Evolutionary conservation across 92 coral and sea anemone species (phyloP), one percentile per base, ranked within the genome.

Genomic region (Metridium senile): DNA sequence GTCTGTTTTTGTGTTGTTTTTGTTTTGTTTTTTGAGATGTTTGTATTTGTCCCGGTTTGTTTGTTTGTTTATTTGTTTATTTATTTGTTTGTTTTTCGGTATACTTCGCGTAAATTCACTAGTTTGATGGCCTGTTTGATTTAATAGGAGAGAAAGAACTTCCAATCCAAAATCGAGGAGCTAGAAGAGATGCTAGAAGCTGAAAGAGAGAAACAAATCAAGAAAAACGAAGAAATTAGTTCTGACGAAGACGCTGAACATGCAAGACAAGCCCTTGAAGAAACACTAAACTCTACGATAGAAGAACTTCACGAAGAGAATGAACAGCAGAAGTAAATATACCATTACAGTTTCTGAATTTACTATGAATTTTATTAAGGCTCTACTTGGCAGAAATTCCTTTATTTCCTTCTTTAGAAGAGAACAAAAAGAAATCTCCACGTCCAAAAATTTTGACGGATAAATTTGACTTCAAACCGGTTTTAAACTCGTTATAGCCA

Each of bases 111-210:
- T n/a, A n/a, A n/a, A n/a, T 54, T 62, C 6, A 62, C 33, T 27
- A 25, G 1, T 26, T 19, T 9, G 18, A 2, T 10, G 8, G 9
- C 23, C 68, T 62, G 49, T 39, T 39, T 39, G 49, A 13, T 13
- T 4, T 39, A 4, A 6, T 33, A 95, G 97, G 99, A 95, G 66
- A 90, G 93, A 16, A 88, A 93, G 77, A 78, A 86, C 54, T 83
- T 95, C 32, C 90, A 82, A 64, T 21, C 81, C 52, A 89, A 87
- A 25, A 92, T 95, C n/a, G 99, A 95, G 35, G 98, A 95, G 30
- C 93, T 95, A 21, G 99, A 93, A 47, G 99, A 95, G 56, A 90
- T 93, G 95, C 66, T 93, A 32, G 99, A 95, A 78, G 94, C 94
- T 0, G 92, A 87, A 72, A 81, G 89, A 47, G 97, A 93, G 35